Conservation (phyloP, 2,113 vertebrate genomes). For the Girardinichthys multiradiatus region DNA sequence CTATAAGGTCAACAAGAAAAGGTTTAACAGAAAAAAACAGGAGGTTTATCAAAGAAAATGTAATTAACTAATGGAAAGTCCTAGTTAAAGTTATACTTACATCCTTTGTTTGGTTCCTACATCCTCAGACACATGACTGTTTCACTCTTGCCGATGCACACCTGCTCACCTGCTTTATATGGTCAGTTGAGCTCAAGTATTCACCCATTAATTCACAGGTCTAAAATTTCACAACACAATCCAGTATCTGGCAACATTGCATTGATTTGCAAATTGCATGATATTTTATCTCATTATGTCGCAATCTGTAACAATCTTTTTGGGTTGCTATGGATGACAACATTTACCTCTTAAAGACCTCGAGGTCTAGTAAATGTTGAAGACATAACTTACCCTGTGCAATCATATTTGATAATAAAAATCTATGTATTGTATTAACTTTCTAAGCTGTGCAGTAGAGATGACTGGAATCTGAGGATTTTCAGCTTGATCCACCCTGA, state of each 20-base stretch:
- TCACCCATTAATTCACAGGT: not conserved
- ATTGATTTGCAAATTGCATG: not conserved
- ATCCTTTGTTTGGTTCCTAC: not conserved
- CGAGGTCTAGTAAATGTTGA: not conserved
- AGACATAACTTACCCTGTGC: too few relatives aligned
- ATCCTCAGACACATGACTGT: not conserved
- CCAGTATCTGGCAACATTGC: not conserved
- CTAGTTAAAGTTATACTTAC: not conserved
- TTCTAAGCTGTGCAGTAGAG: too few relatives aligned
- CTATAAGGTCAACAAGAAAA: not conserved
- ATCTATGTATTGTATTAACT: too few relatives aligned
- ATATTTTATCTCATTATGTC: not conserved
- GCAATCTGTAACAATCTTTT: too few relatives aligned
- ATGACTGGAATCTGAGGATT: too few relatives aligned
- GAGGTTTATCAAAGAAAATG: constrained; percentile 22
- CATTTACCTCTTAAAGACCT: not conserved
- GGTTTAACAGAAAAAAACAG: not conserved
- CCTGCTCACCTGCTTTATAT: not conserved
- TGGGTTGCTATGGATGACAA: not conserved
- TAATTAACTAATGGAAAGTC: constrained; percentile 33
- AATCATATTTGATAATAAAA: too few relatives aligned
- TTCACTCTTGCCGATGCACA: not conserved
- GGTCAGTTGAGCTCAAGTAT: not conserved
- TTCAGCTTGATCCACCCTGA: too few relatives aligned
- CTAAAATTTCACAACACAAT: not conserved